Evolutionary conservation across 1,140 invertebrate species (phyloP).

Genomic region (Drosophila paulistorum): DNA sequence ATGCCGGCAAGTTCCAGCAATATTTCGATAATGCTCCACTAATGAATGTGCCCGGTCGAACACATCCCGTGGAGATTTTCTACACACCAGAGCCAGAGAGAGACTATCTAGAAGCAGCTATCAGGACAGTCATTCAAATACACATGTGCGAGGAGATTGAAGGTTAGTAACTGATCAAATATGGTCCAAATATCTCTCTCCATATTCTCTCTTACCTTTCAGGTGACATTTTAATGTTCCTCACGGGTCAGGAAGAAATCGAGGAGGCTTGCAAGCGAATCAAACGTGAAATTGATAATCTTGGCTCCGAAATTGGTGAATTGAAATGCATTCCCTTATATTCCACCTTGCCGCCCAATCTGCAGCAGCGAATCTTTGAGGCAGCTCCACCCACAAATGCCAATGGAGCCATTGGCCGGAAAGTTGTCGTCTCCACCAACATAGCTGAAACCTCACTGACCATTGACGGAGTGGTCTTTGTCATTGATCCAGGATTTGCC

Average conservation of each 20-base stretch:
- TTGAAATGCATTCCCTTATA: constrained; percentile 99
- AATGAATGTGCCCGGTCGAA: constrained; percentile 98
- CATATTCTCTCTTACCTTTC: neutral
- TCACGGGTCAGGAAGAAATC: constrained; percentile 98
- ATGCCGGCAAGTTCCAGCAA: constrained; percentile 99
- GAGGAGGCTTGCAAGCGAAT: constrained; percentile 99
- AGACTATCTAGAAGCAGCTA: constrained; percentile 99
- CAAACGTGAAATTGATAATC: constrained; percentile 97
- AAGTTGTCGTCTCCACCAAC: constrained; percentile 99
- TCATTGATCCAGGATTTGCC: constrained; percentile 99
- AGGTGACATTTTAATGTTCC: constrained; percentile 96
- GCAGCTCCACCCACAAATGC: constrained; percentile 95
- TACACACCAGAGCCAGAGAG: constrained; percentile 99
- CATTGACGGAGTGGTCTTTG: constrained; percentile 99
- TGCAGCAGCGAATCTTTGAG: constrained; percentile 99
- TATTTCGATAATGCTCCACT: constrained; percentile 99
- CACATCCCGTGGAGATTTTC: constrained; percentile 98
- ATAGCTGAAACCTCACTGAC: constrained; percentile 99
- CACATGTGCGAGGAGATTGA: constrained; percentile 98
- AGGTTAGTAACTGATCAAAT: constrained; percentile 78
- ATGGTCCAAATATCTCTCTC: neutral
- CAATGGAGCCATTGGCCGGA: constrained; percentile 97
- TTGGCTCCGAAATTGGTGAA: constrained; percentile 98
- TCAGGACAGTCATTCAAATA: constrained; percentile 99
- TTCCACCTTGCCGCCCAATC: constrained; percentile 98